Evolutionary conservation across 2,888 invertebrate genomes (phyloP), one percentile per base, ranked within the genome.

Genomic region (Ametastegia equiseti): DNA sequence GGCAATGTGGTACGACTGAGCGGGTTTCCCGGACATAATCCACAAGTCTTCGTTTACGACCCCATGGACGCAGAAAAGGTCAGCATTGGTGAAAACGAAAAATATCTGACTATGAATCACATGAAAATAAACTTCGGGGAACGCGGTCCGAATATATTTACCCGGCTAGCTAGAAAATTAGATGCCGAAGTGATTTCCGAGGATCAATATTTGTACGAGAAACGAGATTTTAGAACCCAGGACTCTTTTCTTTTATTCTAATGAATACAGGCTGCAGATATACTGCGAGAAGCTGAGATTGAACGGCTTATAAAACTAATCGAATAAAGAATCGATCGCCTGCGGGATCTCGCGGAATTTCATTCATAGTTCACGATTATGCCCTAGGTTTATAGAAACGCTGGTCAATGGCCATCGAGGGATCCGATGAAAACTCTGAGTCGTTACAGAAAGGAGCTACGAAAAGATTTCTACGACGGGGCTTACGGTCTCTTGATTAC

Each of bases 401-500:
- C 93, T 81, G 92, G 92, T 19, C 90, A 90, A 81, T 88, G 86
- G 79, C 93, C 93, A 0, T 84, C 89, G 80, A 90, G 93, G 27
- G 88, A 89, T 1, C 92, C 92, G 2, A n/a, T n/a, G n/a, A n/a
- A n/a, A n/a, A n/a, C n/a, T n/a, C n/a, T n/a, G n/a, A n/a, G n/a
- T n/a, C n/a, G n/a, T n/a, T n/a, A n/a, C n/a, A n/a, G 93, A 75
- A 83, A 89, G 77, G 87, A 90, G 82, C 47, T 80, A 27, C 86
- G 88, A 15, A 88, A 91, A 83, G 82, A 87, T 39, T 88, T 84
- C 80, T 87, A 85, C 81, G 83, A 87, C 65, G 65, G 65, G 6
- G 82, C 81, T 36, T 91, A 92, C 47, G 91, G 90, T 6, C 93
- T 93, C 23, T 85, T 93, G 4, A 92, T 93, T 73, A 80, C 69